These are phyloP conservation scores for Linurgus olivaceus DNA, from an alignment of 2,797 vertebrate species.

Conservation along the genomic window DNA sequence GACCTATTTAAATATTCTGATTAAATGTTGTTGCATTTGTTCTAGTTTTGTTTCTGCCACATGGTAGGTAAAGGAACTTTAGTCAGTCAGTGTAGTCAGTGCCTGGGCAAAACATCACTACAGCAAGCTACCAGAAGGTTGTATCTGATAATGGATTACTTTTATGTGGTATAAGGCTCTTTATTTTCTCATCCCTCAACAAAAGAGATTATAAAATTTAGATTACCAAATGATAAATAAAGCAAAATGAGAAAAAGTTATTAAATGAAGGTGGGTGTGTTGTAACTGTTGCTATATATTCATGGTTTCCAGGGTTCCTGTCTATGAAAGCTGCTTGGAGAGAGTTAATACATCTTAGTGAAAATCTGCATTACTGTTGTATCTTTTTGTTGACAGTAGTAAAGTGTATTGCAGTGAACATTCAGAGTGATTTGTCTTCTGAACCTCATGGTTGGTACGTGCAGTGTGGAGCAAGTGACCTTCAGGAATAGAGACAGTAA, in stretches of 20 bases:
- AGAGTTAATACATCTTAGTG: neutral
- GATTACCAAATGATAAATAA: neutral
- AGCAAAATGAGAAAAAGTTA: neutral
- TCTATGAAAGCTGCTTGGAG: neutral
- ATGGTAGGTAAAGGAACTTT: neutral
- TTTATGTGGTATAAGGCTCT: neutral
- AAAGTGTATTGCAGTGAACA: neutral
- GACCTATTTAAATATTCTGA: neutral
- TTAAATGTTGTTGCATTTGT: neutral
- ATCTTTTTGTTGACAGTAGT: neutral
- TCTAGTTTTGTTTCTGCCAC: neutral
- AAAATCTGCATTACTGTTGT: neutral
- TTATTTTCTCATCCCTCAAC: neutral
- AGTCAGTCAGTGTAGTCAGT: neutral
- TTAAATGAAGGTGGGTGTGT: neutral
- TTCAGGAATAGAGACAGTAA: neutral
- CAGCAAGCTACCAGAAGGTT: neutral
- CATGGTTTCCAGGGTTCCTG: neutral
- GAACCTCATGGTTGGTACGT: rapidly evolving
- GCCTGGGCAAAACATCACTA: neutral
- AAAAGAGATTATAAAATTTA: neutral
- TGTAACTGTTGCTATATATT: neutral
- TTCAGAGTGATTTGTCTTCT: neutral
- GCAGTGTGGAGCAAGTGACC: neutral
- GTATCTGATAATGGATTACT: neutral